Base-by-base conservation (phyloP, 2,888 invertebrate species). In the Volucella bombylans region DNA sequence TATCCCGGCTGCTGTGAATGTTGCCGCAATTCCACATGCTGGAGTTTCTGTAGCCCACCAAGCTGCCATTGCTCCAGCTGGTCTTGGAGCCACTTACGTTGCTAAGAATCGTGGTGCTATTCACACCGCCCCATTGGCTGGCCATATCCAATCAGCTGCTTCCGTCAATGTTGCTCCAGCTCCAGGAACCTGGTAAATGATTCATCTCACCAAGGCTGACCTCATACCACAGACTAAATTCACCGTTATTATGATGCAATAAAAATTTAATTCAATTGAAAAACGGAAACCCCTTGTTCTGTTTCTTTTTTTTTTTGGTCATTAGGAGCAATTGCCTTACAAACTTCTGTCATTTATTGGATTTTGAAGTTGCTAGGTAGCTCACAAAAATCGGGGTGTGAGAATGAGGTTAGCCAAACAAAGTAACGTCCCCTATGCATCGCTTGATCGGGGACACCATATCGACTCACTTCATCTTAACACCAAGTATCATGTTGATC, bases 71-170 rank as follows among this genome's bases (percentile, higher is more conserved):
- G 18, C 92, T 89, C n/a, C 47, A 9, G 14, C 38, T 10, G 68
- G 90, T 90, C 90, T 87, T 82, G 89, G 89, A 65, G 90, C 90
- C n/a, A 88, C 88, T 55, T 90, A 90, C 50, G 90, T 90, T 52
- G 90, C 90, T 23, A 89, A 90, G 86, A 90, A 89, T 38, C 90
- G 90, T 65, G 90, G 90, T 47, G 90, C 90, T 50, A 81, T 90
- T 3, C 90, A 90, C 87, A 90, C 90, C 12, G 90, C 90, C 57
- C 90, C 90, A 43, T 87, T 90, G 76, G 79, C 90, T 31, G 90
- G 90, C 57, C 90, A 90, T 82, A 81, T 89, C 50, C 87, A 90
- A 62, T 90, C 90, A 50, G 90, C 89, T 64, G 89, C 90, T 71
- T 87, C 90, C 50, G 88, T 90, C 86, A 90, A 90, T 50, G 88